Evolutionary conservation across 2,113 vertebrate genomes (phyloP).

Genomic region (Bubo blakistoni): DNA sequence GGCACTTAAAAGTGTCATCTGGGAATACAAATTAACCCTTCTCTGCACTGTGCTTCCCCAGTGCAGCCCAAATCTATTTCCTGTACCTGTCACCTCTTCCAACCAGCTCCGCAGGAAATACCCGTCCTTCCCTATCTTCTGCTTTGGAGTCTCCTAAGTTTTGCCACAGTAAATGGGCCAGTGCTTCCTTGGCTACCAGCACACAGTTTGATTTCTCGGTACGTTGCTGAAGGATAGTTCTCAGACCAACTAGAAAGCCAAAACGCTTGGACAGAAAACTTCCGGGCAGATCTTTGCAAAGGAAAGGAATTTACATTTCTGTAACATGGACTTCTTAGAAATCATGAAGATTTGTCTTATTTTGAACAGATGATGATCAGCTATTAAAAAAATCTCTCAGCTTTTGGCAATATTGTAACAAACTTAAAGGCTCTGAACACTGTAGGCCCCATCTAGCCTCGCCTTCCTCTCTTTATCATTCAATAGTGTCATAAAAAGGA

Average conservation of each 20-base stretch:
- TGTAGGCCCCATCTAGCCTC: not conserved
- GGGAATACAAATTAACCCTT: conserved; percentile 10
- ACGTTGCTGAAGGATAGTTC: not conserved
- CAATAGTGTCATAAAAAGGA: not conserved
- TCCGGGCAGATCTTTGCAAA: not conserved
- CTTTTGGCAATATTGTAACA: not conserved
- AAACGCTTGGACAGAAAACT: not conserved
- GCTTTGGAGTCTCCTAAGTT: accelerated
- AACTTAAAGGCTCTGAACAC: not conserved
- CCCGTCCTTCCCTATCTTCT: not conserved
- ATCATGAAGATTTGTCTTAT: not conserved
- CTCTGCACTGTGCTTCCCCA: not conserved
- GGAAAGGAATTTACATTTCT: not conserved
- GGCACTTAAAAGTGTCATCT: conserved; percentile 17
- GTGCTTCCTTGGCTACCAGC: not conserved
- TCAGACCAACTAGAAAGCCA: not conserved
- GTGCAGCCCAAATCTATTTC: conserved; percentile 25
- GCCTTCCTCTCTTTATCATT: not conserved
- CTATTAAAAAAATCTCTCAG: not conserved
- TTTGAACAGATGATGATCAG: not conserved
- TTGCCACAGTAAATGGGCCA: not conserved
- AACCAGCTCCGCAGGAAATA: not conserved
- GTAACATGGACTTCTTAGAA: not conserved
- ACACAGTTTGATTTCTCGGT: not conserved
- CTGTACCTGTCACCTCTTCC: not conserved